Conservation (phyloP, 92 coral and sea anemone species). For the Heteractis magnifica region DNA sequence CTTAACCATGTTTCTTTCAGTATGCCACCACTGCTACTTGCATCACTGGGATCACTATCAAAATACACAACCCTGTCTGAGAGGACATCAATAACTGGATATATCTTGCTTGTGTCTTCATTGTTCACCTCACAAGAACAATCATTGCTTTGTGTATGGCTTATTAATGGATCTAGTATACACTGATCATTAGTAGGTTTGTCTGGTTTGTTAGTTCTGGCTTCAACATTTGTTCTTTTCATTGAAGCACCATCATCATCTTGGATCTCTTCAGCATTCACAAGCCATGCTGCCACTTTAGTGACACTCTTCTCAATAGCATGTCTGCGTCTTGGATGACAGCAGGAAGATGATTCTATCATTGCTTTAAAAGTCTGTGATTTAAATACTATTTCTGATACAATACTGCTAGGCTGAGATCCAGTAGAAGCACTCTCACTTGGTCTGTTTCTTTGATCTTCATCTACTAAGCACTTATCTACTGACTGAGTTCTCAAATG, state of each 20-base stretch:
- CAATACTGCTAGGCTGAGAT: slow-evolving; percentile 21
- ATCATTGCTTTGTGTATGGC: neutral
- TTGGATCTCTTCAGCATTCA: neutral
- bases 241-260: neutral
- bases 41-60: slow-evolving; percentile 29
- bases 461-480: slow-evolving; percentile 25
- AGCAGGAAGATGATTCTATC: slow-evolving; percentile 12
- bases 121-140: neutral
- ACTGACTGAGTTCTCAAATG: slow-evolving; percentile 21
- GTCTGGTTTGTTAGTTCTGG: neutral
- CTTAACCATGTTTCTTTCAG: too few species aligned
- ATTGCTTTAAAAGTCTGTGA: slow-evolving; percentile 14
- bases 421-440: slow-evolving; percentile 12
- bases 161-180: neutral
- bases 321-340: slow-evolving; percentile 13
- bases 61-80: slow-evolving; percentile 17
- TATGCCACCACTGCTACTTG: slow-evolving; percentile 18
- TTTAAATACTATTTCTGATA: slow-evolving; percentile 25
- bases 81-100: slow-evolving; percentile 16
- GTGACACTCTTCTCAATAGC: slow-evolving; percentile 24
- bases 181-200: neutral
- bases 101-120: neutral
- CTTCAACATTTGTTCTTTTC: neutral
- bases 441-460: slow-evolving; percentile 7
- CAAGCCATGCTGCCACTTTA: slow-evolving; percentile 30